Evolutionary conservation across 2,797 vertebrate genomes (phyloP).

Genomic region (Myripristis jacobus): DNA sequence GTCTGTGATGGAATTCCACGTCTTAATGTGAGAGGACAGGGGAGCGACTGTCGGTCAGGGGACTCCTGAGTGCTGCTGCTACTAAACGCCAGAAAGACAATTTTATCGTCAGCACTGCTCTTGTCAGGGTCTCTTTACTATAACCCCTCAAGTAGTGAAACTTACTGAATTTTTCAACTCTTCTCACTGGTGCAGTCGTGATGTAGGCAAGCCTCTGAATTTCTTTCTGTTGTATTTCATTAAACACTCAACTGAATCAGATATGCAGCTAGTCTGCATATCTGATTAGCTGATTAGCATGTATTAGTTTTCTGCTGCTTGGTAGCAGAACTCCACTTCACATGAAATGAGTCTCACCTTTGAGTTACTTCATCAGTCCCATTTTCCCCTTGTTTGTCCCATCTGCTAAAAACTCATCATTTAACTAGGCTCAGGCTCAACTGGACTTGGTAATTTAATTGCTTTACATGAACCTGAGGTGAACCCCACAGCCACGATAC

Average conservation of each 20-base stretch:
- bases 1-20: constrained; percentile 23
- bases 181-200: neutral
- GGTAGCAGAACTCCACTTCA: neutral
- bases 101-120: constrained; percentile 21
- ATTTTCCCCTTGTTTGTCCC: too few relatives aligned
- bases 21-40: constrained; percentile 21
- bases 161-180: neutral
- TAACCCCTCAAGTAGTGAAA: neutral
- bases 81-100: constrained; percentile 22
- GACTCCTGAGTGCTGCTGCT: neutral
- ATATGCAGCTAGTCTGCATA: too few relatives aligned
- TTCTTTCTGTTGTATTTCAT: too few relatives aligned
- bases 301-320: neutral
- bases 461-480: neutral
- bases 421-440: neutral
- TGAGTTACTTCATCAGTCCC: neutral
- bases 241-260: too few relatives aligned
- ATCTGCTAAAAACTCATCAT: too few relatives aligned
- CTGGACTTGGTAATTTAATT: neutral
- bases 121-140: constrained; percentile 23
- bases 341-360: neutral
- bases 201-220: too few relatives aligned
- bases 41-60: neutral
- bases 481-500: neutral
- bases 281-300: too few relatives aligned